A percentile compares a stretch with the other conserved stretches of the same genome.
These are phyloP conservation scores for Amblyraja radiata DNA, from an alignment of 2,797 vertebrate genomes.

Conservation along the genomic window DNA sequence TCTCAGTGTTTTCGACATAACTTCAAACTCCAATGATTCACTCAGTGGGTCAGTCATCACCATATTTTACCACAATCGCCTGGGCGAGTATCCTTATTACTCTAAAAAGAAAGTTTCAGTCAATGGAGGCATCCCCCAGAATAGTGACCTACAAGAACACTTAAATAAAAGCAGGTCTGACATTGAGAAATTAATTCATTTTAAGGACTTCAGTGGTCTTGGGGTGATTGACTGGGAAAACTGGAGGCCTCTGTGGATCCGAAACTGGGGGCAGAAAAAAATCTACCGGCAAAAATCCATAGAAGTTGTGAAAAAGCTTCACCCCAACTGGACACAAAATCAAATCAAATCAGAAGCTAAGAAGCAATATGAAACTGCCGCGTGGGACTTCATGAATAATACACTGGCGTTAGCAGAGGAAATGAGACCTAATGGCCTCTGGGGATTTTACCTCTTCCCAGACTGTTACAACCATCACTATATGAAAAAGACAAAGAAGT, in stretches of 20 bases:
- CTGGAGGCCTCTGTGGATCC: conserved; percentile 82
- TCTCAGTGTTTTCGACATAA: conserved; percentile 74
- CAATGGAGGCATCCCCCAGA: conserved; percentile 80
- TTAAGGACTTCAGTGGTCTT: conserved; percentile 74
- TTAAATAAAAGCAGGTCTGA: conserved; percentile 71
- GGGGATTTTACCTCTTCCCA: conserved; percentile 87
- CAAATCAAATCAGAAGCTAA: conserved; percentile 69
- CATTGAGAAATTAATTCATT: conserved; percentile 66
- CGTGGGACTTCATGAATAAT: conserved; percentile 71
- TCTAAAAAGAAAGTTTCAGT: conserved; percentile 60
- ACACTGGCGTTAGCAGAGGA: conserved; percentile 69
- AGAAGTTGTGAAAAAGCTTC: conserved; percentile 63
- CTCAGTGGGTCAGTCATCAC: conserved; percentile 75
- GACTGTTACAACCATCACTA: conserved; percentile 89
- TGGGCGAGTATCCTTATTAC: conserved; percentile 80
- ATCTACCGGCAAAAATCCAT: conserved; percentile 77
- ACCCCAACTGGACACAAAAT: conserved; percentile 73
- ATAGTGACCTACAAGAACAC: conserved; percentile 71
- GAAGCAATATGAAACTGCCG: conserved; percentile 74
- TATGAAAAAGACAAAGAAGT: conserved; percentile 65
- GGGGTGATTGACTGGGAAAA: conserved; percentile 85
- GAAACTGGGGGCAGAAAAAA: conserved; percentile 78
- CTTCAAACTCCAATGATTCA: conserved; percentile 73
- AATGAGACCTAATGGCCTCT: conserved; percentile 67
- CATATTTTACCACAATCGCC: conserved; percentile 80